Evolutionary conservation across 2,797 vertebrate genomes (phyloP).

Genomic region (Coracias cyanogaster): DNA sequence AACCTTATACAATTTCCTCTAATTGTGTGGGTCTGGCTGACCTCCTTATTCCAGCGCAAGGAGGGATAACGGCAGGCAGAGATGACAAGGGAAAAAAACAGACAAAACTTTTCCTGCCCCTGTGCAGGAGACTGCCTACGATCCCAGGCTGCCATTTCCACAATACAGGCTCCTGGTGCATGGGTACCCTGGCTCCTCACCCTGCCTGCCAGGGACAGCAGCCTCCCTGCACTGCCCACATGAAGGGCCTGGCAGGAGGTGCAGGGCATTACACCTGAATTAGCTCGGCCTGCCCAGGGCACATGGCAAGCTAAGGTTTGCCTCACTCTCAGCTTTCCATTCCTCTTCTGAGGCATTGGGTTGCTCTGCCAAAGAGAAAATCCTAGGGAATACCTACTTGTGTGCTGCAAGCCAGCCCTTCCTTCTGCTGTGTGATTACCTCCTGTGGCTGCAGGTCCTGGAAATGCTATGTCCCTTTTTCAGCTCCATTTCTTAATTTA

Average conservation of each 20-base stretch:
- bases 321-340: neutral
- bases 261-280: neutral
- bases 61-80: slow-evolving; percentile 12
- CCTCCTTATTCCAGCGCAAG: slow-evolving; percentile 51
- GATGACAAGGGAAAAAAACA: slow-evolving; percentile 24
- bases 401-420: neutral
- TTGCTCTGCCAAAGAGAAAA: neutral
- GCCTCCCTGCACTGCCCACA: accelerated
- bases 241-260: neutral
- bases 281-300: neutral
- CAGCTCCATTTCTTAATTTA: neutral
- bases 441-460: neutral
- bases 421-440: accelerated
- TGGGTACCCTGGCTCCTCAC: neutral
- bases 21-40: slow-evolving; percentile 73
- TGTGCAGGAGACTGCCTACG: neutral
- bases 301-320: neutral
- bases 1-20: slow-evolving; percentile 63
- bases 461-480: neutral
- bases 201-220: accelerated
- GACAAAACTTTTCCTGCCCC: slow-evolving; percentile 49
- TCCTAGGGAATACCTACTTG: neutral
- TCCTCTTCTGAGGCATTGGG: neutral
- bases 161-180: neutral
- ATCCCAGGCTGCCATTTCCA: neutral